Evolutionary conservation across 2,888 invertebrate species (phyloP).

Genomic region (Trichacis sp.): DNA sequence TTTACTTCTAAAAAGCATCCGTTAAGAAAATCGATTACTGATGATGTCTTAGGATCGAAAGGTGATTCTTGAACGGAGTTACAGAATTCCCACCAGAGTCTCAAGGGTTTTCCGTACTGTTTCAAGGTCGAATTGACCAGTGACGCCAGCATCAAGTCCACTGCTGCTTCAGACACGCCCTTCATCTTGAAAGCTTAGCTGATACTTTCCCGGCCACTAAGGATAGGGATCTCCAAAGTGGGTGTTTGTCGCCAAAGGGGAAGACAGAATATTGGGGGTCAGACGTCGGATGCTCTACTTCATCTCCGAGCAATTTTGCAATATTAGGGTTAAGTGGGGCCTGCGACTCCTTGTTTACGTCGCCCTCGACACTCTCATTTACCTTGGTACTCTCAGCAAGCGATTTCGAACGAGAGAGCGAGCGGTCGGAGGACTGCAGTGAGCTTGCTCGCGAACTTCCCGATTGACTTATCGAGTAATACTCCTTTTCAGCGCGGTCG

Average conservation of each 20-base stretch:
- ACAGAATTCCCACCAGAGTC: constrained; percentile 20
- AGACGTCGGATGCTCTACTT: too few relatives aligned
- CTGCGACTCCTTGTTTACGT: too few relatives aligned
- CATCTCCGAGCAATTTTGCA: too few relatives aligned
- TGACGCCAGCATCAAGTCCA: constrained; percentile 8
- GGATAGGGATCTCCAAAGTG: constrained; percentile 43
- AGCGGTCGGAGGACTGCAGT: too few relatives aligned
- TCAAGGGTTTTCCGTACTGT: constrained; percentile 17
- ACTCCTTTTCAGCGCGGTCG: too few relatives aligned
- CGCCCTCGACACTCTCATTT: too few relatives aligned
- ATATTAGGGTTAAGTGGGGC: too few relatives aligned
- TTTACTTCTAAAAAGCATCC: background rate
- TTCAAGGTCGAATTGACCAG: background rate
- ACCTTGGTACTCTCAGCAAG: too few relatives aligned
- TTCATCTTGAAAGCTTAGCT: constrained; percentile 38
- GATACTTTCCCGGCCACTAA: constrained; percentile 51
- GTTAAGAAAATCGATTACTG: background rate
- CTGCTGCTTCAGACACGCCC: constrained; percentile 27
- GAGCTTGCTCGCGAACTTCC: too few relatives aligned
- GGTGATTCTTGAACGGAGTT: background rate
- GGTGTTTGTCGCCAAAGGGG: constrained; percentile 45
- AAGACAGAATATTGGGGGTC: constrained; percentile 38
- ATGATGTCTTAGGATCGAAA: background rate
- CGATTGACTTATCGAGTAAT: too few relatives aligned
- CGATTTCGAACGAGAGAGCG: too few relatives aligned